These are phyloP conservation scores for Aptenodytes patagonicus DNA, from an alignment of 2,113 vertebrate genomes.

Conservation along the genomic window DNA sequence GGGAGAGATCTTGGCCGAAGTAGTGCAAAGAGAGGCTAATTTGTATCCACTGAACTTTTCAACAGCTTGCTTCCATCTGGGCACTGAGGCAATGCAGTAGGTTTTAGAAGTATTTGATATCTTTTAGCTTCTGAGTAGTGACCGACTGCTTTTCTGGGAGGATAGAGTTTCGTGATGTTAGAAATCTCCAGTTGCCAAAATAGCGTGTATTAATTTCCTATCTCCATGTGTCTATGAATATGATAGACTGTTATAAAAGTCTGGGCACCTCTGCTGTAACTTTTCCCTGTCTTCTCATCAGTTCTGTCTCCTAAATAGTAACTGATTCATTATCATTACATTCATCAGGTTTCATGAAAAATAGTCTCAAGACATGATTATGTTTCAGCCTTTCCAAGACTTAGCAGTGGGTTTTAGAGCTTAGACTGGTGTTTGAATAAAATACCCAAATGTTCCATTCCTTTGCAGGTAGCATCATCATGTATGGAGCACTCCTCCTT, in stretches of 20 bases:
- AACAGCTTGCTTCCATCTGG: neutral
- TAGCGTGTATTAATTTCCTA: constrained; percentile 24
- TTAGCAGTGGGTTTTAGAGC: neutral
- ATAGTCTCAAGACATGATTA: neutral
- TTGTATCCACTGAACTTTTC: neutral
- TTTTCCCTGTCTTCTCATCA: constrained; percentile 50
- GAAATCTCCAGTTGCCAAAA: constrained; percentile 23
- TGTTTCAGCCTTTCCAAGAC: constrained; percentile 34
- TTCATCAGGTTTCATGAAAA: constrained; percentile 6
- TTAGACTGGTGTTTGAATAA: neutral
- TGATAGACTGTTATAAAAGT: neutral
- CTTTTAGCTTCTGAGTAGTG: constrained; percentile 8
- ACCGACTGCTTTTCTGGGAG: constrained; percentile 31
- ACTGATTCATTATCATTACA: neutral
- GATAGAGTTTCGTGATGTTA: neutral
- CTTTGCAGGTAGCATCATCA: constrained; percentile 92
- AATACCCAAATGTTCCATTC: neutral
- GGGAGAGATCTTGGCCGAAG: neutral
- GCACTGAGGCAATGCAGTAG: neutral
- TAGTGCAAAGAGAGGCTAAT: neutral
- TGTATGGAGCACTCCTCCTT: constrained; percentile 94
- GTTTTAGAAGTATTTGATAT: neutral
- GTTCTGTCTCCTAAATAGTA: constrained; percentile 56
- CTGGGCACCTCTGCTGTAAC: neutral
- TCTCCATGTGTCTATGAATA: neutral